Evolutionary conservation across 1,140 invertebrate species (phyloP).

Genomic region (Ostrea edulis): DNA sequence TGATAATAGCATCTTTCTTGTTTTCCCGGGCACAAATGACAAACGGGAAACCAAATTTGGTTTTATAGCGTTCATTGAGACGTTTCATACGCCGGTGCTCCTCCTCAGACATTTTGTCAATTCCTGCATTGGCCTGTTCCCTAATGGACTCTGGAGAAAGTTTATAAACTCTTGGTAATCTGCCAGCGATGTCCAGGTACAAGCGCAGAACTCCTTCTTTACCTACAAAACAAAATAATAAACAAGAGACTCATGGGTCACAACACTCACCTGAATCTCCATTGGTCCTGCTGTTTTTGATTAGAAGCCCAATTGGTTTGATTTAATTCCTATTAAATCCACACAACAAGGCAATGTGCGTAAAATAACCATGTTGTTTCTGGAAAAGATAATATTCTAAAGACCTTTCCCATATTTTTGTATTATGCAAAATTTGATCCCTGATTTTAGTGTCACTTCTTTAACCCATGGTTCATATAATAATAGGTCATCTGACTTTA

Average conservation of each 20-base stretch:
- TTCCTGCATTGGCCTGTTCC: conserved; percentile 83
- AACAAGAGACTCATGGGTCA: neutral
- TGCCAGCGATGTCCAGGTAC: conserved; percentile 84
- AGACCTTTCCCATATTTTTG: too few relatives aligned
- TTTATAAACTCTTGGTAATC: conserved; percentile 79
- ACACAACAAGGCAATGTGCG: too few relatives aligned
- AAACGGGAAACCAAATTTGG: conserved; percentile 86
- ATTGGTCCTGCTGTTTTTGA: too few relatives aligned
- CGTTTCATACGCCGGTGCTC: conserved; percentile 81
- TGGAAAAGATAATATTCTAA: too few relatives aligned
- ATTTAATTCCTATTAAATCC: too few relatives aligned
- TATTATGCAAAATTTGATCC: too few relatives aligned
- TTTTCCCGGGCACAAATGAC: conserved; percentile 86
- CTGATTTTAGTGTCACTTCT: too few relatives aligned
- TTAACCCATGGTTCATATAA: too few relatives aligned
- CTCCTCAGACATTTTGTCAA: conserved; percentile 81
- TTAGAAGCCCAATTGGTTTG: too few relatives aligned
- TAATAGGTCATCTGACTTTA: too few relatives aligned
- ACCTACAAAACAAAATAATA: conserved; percentile 49
- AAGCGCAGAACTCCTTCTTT: conserved; percentile 60
- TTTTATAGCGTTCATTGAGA: conserved; percentile 83
- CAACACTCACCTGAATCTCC: neutral
- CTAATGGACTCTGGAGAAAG: conserved; percentile 83
- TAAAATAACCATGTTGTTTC: too few relatives aligned
- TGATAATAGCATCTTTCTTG: conserved; percentile 83